Evolutionary conservation across 92 coral and sea anemone species (phyloP), one percentile per base, ranked within the genome.

Genomic region (Parazoanthus atlanticus): DNA sequence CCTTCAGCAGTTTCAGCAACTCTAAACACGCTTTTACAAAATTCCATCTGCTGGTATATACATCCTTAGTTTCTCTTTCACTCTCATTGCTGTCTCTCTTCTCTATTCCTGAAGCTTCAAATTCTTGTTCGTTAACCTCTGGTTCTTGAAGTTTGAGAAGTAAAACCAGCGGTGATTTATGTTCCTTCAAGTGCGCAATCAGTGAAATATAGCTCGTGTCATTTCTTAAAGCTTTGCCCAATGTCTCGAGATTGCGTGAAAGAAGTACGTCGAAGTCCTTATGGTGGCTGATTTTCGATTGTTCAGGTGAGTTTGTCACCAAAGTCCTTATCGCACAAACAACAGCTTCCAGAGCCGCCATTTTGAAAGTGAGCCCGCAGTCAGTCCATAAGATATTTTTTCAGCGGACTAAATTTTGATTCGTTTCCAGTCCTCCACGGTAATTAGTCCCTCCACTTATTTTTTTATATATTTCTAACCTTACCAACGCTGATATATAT

Each of bases 1-100:
- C 80, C 47, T 89, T 89, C 11, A 94, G 76, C 34, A 86, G 82
- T 21, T 81, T 82, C 31, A 94, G 78, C 54, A 94, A 83, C 64
- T 84, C 83, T 52, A 93, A 72, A 65, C 97, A 94, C 6, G 86
- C 76, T 76, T 91, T 82, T 0, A 92, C 95, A 70, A 86, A 94
- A 15, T 38, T 84, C 97, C 97, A 94, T 73, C 95, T 88, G 26
- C 40, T 47, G 21, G 46, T 17, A 72, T 54, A 69, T 79, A 79
- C 77, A 34, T 4, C 32, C 34, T n/a, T 38, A 0, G 65, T 32
- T 69, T 2, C 56, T 16, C 1, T 4, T 13, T n/a, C 21, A 3
- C 17, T 29, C 15, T 32, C 89, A 12, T 12, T 38, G 16, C 54
- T 61, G 4, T 36, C 67, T 40, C 76, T 28, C 78, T 17, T 74